Percentiles rank a stretch among this genome's conserved stretches.
Conservation (phyloP, 2,797 vertebrate species). For the Alosa sapidissima region DNA sequence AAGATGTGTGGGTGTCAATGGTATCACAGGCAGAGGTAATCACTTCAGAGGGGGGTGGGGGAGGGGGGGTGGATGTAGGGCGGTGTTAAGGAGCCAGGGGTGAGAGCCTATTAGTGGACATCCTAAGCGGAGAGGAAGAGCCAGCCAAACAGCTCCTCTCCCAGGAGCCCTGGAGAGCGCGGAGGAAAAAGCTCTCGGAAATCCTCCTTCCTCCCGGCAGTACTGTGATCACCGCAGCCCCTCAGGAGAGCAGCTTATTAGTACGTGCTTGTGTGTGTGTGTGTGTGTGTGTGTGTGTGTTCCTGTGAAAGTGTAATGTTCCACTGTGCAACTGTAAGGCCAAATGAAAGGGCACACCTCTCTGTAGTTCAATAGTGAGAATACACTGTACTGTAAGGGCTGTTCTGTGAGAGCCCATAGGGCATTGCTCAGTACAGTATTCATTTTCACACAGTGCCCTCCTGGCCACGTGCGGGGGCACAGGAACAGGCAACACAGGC, state of each 20-base stretch:
- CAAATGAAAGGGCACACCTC: background rate
- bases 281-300: background rate
- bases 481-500: background rate
- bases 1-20: conserved; percentile 73
- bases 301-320: background rate
- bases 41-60: conserved; percentile 69
- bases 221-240: conserved; percentile 31
- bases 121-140: conserved; percentile 72
- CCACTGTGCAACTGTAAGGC: background rate
- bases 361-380: background rate
- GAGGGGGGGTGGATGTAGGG: conserved; percentile 22
- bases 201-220: conserved; percentile 71
- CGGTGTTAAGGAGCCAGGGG: conserved; percentile 46
- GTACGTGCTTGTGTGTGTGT: conserved; percentile 36
- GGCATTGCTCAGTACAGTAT: background rate
- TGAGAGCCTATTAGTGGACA: conserved; percentile 69
- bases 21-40: conserved; percentile 77
- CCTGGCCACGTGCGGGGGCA: background rate
- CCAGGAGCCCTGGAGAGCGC: conserved; percentile 64
- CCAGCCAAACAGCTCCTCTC: conserved; percentile 72
- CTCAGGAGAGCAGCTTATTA: background rate
- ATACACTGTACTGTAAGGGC: no score
- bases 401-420: background rate
- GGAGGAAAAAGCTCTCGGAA: conserved; percentile 66
- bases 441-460: background rate